A percentile compares a stretch with the other conserved stretches of the same genome.
These are phyloP conservation scores for Protonibea diacanthus DNA, from an alignment of 2,797 vertebrate genomes.

Conservation along the genomic window DNA sequence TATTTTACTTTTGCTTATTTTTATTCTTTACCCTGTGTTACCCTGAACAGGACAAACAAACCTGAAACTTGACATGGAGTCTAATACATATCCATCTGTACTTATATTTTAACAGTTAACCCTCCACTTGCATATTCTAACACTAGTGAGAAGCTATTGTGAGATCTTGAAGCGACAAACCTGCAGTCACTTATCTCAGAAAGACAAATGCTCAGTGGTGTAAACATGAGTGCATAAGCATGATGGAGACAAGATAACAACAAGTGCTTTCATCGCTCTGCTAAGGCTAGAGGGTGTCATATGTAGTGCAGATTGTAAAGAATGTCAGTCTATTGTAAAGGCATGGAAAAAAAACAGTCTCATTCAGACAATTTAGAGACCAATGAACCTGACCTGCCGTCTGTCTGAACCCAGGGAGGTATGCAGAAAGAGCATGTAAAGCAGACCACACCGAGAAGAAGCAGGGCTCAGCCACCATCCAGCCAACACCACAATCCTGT, in stretches of 20 bases:
- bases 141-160: not conserved
- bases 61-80: not conserved
- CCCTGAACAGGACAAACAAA: too few relatives aligned
- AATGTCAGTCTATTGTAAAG: slow-evolving; percentile 9
- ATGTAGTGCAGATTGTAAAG: slow-evolving; percentile 7
- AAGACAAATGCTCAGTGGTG: slow-evolving; percentile 27
- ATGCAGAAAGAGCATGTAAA: not conserved
- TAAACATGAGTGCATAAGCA: slow-evolving; percentile 41
- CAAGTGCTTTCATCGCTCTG: slow-evolving; percentile 23
- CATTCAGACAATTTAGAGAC: not conserved
- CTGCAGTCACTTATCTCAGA: slow-evolving; percentile 36
- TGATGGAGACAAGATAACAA: slow-evolving; percentile 48
- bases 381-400: slow-evolving; percentile 16
- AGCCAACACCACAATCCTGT: not conserved
- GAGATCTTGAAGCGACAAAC: slow-evolving; percentile 32
- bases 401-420: slow-evolving; percentile 19
- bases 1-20: too few relatives aligned
- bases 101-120: slow-evolving; percentile 34
- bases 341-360: slow-evolving; percentile 6
- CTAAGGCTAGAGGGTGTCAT: slow-evolving; percentile 5
- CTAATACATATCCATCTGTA: slow-evolving; percentile 14
- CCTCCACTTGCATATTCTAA: slow-evolving; percentile 20
- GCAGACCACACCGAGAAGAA: slow-evolving; percentile 19
- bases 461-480: not conserved
- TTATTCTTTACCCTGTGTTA: too few relatives aligned